phyloP scores from a whole-genome alignment of 2,113 vertebrate genomes.

The Lasiurus borealis region DNA sequence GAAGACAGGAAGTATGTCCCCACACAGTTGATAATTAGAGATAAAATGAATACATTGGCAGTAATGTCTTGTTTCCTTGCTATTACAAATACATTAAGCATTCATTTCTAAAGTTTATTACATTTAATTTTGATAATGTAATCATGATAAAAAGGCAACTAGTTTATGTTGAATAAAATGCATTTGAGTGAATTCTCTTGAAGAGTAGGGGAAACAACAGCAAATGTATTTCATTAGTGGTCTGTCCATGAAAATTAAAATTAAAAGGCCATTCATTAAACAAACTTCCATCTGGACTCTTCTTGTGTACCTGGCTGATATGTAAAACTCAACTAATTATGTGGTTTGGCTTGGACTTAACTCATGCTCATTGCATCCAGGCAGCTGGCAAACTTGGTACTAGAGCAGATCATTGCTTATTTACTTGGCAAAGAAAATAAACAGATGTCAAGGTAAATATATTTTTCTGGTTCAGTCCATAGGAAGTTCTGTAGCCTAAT shows the following conservation, averaged over 20 bases:
- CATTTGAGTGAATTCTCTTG: conserved; percentile 28
- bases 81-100: conserved; percentile 12
- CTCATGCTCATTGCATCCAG: not conserved
- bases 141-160: not conserved
- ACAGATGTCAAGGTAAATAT: not conserved
- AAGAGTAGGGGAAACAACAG: not conserved
- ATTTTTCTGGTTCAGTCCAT: conserved; percentile 18
- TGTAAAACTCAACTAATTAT: not conserved
- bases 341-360: conserved; percentile 7
- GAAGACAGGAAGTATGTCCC: not conserved
- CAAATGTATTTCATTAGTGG: not conserved
- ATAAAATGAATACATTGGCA: not conserved
- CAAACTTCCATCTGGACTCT: not conserved
- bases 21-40: not conserved
- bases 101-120: conserved; percentile 49
- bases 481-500: not conserved
- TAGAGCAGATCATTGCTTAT: conserved; percentile 21
- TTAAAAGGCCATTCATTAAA: not conserved
- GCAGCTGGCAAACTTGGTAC: conserved; percentile 27
- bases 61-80: conserved; percentile 6
- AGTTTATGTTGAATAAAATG: conserved; percentile 21
- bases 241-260: conserved; percentile 22
- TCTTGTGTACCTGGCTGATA: not conserved
- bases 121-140: conserved; percentile 41
- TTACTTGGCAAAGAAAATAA: conserved; percentile 47